These are phyloP conservation scores for Brachionus manjavacas DNA, from an alignment of 1,140 invertebrate species.

Conservation along the genomic window DNA sequence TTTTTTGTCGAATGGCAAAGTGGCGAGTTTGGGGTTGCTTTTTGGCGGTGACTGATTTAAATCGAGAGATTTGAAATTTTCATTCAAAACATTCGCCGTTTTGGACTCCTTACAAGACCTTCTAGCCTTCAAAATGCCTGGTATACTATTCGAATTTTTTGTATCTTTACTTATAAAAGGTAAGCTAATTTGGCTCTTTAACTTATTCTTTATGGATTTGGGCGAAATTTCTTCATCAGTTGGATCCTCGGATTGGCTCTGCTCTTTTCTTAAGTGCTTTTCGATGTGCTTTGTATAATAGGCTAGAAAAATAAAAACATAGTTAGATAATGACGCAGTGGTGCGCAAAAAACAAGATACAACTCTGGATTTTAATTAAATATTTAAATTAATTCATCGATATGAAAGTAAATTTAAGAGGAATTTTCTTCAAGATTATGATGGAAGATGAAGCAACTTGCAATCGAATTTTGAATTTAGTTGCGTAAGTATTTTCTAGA, in stretches of 20 bases:
- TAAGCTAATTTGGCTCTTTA: constrained; percentile 10
- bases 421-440: neutral
- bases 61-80: constrained; percentile 26
- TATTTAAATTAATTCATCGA: neutral
- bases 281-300: constrained; percentile 6
- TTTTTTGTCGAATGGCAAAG: constrained; percentile 29
- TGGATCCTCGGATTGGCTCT: neutral
- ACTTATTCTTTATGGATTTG: constrained; percentile 5
- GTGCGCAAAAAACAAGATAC: neutral
- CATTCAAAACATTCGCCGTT: neutral
- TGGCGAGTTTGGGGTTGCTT: neutral
- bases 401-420: neutral
- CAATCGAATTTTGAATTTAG: neutral
- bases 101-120: neutral
- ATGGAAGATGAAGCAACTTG: neutral
- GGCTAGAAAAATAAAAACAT: constrained; percentile 3
- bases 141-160: neutral
- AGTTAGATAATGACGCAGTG: neutral
- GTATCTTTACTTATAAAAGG: constrained; percentile 6
- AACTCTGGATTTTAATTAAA: neutral
- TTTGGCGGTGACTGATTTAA: neutral
- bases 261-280: constrained; percentile 9
- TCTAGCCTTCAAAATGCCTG: neutral
- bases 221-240: neutral
- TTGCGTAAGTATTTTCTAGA: neutral